A percentile compares a stretch with the other conserved stretches of the same genome.
Conservation (phyloP, 1,140 invertebrate species). For the Drosophila kurseongensis region DNA sequence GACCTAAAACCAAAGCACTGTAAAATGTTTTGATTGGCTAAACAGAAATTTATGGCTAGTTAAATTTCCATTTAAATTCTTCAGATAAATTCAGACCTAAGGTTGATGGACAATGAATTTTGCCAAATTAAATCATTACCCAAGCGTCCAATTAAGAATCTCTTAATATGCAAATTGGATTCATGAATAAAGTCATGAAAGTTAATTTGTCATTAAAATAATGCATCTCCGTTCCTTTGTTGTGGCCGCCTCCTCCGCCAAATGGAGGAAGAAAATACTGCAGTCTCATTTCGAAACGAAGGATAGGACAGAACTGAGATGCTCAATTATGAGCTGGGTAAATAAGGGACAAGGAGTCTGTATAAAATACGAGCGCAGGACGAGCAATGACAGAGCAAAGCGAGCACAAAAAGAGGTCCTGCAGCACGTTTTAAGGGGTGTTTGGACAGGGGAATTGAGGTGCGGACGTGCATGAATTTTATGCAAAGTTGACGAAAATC, state of each 20-base stretch:
- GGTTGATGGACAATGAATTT: slow-evolving; percentile 4
- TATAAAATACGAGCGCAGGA: slow-evolving; percentile 28
- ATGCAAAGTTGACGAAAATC: slow-evolving; percentile 79
- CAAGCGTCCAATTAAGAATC: slow-evolving; percentile 47
- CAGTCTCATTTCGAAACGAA: slow-evolving; percentile 7
- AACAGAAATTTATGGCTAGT: slow-evolving; percentile 10
- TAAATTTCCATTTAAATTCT: not conserved
- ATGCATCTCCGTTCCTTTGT: slow-evolving; percentile 51
- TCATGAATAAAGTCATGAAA: slow-evolving; percentile 65
- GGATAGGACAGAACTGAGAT: slow-evolving; percentile 6
- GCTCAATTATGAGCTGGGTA: slow-evolving; percentile 70
- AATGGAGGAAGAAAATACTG: slow-evolving; percentile 48
- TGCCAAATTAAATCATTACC: slow-evolving; percentile 11
- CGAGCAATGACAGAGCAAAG: slow-evolving; percentile 18
- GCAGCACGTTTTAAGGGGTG: slow-evolving; percentile 10
- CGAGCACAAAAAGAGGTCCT: slow-evolving; percentile 21
- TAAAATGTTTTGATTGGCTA: not conserved
- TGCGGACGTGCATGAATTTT: slow-evolving; percentile 75
- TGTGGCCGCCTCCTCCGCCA: slow-evolving; percentile 4
- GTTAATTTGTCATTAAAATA: slow-evolving; percentile 78
- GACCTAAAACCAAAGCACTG: slow-evolving; percentile 13
- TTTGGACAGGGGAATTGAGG: not conserved
- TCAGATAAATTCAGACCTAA: slow-evolving; percentile 2
- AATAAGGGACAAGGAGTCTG: slow-evolving; percentile 54
- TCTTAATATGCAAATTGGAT: slow-evolving; percentile 67